phyloP scores from a whole-genome alignment of 2,113 vertebrate species.

The Struthio camelus region DNA sequence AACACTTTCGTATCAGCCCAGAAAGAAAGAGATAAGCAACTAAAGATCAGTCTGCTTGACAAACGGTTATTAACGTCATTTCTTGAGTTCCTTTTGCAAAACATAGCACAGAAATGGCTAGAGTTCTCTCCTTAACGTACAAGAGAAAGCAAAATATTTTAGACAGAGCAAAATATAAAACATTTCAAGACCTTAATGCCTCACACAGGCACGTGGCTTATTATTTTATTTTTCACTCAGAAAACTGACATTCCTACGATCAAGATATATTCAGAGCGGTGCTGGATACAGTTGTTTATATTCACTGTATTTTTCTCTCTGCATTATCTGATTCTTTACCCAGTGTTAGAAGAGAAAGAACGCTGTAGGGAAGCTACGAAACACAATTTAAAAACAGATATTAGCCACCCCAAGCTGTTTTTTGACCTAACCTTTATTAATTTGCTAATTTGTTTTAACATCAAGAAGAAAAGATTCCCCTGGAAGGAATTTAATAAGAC shows the following conservation, averaged over 20 bases:
- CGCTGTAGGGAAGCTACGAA: background rate
- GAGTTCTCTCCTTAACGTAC: background rate
- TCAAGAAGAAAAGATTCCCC: background rate
- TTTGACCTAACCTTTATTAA: background rate
- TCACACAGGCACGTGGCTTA: background rate
- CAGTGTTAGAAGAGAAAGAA: background rate
- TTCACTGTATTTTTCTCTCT: background rate
- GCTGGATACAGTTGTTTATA: background rate
- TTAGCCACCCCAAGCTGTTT: background rate
- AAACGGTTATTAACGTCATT: background rate
- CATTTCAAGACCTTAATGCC: background rate
- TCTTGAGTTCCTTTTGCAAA: background rate
- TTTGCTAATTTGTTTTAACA: background rate
- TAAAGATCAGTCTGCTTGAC: background rate
- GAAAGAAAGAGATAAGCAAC: background rate
- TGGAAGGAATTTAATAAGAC: background rate
- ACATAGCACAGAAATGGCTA: background rate
- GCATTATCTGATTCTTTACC: background rate
- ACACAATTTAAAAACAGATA: background rate
- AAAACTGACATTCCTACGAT: background rate
- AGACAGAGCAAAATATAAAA: background rate
- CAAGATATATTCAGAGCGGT: background rate
- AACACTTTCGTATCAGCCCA: background rate
- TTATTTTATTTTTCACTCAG: background rate
- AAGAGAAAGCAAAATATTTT: background rate